Evolutionary conservation across 2,888 invertebrate genomes (phyloP).

Genomic region (Sinhomidia bicolor): DNA sequence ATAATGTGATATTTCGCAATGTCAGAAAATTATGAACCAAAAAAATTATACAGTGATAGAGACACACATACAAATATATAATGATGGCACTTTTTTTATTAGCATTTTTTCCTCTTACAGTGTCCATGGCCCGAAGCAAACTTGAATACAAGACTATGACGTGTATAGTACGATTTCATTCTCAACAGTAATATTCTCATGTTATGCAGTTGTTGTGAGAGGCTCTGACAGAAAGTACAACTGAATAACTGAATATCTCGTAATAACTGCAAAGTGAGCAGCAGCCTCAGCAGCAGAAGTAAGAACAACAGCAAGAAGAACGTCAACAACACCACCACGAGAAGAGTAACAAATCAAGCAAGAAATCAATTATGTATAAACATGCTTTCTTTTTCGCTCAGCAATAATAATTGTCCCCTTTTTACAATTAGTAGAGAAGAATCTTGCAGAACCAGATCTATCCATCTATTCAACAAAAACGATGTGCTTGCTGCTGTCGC

Average conservation of each 20-base stretch:
- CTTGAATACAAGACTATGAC: constrained; percentile 4
- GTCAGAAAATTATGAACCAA: constrained; percentile 43
- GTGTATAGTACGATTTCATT: not conserved
- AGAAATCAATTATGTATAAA: constrained; percentile 67
- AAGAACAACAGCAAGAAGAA: constrained; percentile 15
- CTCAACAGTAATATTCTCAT: not conserved
- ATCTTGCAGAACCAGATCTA: constrained; percentile 66
- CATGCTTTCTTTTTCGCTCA: constrained; percentile 61
- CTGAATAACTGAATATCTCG: too few relatives aligned
- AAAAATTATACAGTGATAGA: constrained; percentile 57
- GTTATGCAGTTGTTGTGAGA: not conserved
- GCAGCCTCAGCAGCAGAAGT: not conserved
- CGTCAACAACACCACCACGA: constrained; percentile 27
- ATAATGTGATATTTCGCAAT: constrained; percentile 61
- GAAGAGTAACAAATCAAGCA: constrained; percentile 61
- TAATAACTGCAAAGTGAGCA: too few relatives aligned
- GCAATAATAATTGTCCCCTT: constrained; percentile 69
- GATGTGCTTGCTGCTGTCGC: too few relatives aligned
- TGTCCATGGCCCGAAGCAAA: constrained; percentile 59
- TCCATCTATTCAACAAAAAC: constrained; percentile 1
- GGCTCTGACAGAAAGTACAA: constrained; percentile 44
- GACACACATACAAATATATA: constrained; percentile 38
- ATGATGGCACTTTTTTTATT: constrained; percentile 64
- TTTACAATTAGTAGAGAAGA: constrained; percentile 59
- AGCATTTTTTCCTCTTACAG: constrained; percentile 23